Evolutionary conservation across 1,140 invertebrate species (phyloP).

Genomic region (Aphelenchoides fujianensis): DNA sequence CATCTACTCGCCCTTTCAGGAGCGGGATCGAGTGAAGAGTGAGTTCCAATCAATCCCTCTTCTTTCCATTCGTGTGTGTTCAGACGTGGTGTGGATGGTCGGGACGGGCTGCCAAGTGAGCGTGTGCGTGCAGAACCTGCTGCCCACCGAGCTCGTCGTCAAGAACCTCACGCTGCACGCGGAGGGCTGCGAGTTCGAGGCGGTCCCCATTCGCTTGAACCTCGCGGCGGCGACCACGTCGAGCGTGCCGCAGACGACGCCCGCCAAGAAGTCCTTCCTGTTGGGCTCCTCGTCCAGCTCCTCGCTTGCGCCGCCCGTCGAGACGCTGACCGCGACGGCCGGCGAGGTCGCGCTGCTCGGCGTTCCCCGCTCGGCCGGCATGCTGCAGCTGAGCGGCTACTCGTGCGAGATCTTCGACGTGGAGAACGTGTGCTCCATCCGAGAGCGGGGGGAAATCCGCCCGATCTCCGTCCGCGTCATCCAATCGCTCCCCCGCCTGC

Average conservation of each 20-base stretch:
- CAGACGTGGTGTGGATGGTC: slow-evolving; percentile 55
- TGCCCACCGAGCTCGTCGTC: slow-evolving; percentile 54
- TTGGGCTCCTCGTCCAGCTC: neutral
- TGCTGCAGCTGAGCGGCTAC: slow-evolving; percentile 53
- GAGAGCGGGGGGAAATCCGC: slow-evolving; percentile 24
- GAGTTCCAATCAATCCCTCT: neutral
- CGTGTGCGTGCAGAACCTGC: slow-evolving; percentile 52
- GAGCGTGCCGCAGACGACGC: neutral
- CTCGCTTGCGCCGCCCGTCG: neutral
- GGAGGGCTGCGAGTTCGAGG: slow-evolving; percentile 51
- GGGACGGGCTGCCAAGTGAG: slow-evolving; percentile 52
- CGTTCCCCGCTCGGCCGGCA: slow-evolving; percentile 54
- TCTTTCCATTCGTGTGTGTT: slow-evolving; percentile 17
- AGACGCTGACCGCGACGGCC: neutral
- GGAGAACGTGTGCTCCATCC: slow-evolving; percentile 52
- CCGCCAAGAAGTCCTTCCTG: neutral
- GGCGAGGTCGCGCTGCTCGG: slow-evolving; percentile 46
- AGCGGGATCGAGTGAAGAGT: slow-evolving; percentile 45
- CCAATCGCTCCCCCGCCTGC: slow-evolving; percentile 45
- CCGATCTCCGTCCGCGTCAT: slow-evolving; percentile 51
- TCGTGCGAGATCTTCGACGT: slow-evolving; percentile 56
- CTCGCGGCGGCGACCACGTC: slow-evolving; percentile 33
- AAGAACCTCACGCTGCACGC: slow-evolving; percentile 43
- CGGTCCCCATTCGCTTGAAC: slow-evolving; percentile 50
- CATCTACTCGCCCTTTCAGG: slow-evolving; percentile 61